phyloP scores from a whole-genome alignment of 2,797 vertebrate genomes.

The Vespertilio murinus region DNA sequence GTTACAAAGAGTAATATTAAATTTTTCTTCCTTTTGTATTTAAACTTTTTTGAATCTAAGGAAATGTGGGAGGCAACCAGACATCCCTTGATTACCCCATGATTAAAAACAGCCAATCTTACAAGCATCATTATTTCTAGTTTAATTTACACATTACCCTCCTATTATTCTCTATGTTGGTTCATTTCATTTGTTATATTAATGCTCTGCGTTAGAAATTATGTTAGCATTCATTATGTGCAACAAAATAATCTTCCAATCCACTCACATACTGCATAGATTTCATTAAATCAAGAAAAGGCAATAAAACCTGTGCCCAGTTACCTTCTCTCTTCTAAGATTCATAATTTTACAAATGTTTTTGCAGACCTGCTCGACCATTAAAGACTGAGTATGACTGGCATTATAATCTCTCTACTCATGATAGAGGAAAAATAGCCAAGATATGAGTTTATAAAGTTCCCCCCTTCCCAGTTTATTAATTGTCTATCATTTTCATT shows the following conservation, averaged over 20 bases:
- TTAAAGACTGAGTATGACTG: neutral
- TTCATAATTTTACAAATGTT: conserved; percentile 57
- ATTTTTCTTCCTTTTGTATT: neutral
- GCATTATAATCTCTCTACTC: neutral
- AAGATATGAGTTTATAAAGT: conserved; percentile 71
- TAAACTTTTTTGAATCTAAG: conserved; percentile 52
- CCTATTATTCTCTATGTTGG: conserved; percentile 67
- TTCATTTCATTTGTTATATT: conserved; percentile 79
- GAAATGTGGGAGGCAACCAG: conserved; percentile 58
- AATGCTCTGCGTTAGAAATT: conserved; percentile 70
- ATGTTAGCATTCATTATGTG: conserved; percentile 71
- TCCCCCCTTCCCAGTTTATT: conserved; percentile 45
- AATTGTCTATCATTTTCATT: conserved; percentile 48
- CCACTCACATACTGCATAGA: conserved; percentile 63
- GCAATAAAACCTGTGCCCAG: conserved; percentile 60
- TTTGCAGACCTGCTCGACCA: neutral
- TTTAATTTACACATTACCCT: conserved; percentile 73
- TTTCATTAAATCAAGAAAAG: conserved; percentile 63
- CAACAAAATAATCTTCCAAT: conserved; percentile 71
- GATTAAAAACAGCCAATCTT: conserved; percentile 76
- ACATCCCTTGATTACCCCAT: neutral
- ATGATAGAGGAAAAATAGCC: conserved; percentile 48
- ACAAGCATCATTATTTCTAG: conserved; percentile 68
- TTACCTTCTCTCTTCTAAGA: conserved; percentile 62
- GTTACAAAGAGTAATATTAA: neutral